These are phyloP conservation scores for Dendronephthya gigantea DNA, from an alignment of 64 coral and sea anemone genomes.

Conservation along the genomic window DNA sequence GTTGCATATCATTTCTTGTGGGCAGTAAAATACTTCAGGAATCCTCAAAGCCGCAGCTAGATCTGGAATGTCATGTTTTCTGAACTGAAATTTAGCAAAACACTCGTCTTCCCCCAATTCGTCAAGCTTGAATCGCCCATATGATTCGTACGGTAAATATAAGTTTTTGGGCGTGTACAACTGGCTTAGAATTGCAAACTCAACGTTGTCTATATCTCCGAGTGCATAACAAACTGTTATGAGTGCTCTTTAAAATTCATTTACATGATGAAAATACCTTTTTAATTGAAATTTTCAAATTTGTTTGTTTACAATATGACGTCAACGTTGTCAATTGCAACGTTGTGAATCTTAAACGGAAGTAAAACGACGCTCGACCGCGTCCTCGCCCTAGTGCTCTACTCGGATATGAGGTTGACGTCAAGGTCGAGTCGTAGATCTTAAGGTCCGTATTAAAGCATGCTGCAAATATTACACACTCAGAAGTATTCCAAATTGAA, in stretches of 20 bases:
- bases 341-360: not conserved
- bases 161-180: conserved; percentile 15
- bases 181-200: not conserved
- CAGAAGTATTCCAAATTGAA: conserved; percentile 17
- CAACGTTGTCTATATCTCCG: not conserved
- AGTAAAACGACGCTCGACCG: not conserved
- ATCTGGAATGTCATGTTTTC: conserved; percentile 25
- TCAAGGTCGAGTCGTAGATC: not conserved
- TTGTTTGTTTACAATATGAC: not conserved
- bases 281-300: not conserved
- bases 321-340: too few relatives aligned
- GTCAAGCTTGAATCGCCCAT: conserved; percentile 16
- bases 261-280: not conserved
- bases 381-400: not conserved
- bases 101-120: conserved; percentile 13
- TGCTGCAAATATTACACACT: not conserved
- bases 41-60: conserved; percentile 13
- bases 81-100: conserved; percentile 14
- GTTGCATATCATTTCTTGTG: not conserved
- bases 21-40: conserved; percentile 19
- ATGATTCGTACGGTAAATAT: conserved; percentile 26
- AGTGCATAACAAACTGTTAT: not conserved
- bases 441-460: not conserved
- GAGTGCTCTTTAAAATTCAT: not conserved
- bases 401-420: not conserved